These are phyloP conservation scores for Drosophila pullipes DNA, from an alignment of 2,888 invertebrate species.

Conservation along the genomic window DNA sequence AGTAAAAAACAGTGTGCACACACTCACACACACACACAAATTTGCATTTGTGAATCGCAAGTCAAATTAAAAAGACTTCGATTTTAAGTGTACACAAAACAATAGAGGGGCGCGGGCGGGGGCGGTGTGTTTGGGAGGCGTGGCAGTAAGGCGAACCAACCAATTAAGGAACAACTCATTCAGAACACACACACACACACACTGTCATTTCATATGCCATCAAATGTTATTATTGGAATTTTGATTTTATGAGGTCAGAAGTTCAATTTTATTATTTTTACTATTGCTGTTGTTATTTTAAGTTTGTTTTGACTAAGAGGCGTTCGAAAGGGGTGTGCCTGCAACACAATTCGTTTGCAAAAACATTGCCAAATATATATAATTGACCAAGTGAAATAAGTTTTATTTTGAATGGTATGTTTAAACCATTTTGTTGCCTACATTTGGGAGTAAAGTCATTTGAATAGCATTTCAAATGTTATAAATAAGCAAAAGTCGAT, in stretches of 20 bases:
- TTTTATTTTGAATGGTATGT: neutral
- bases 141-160: neutral
- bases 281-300: slow-evolving; percentile 20
- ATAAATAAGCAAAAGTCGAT: neutral
- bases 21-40: neutral
- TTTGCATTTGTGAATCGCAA: slow-evolving; percentile 47
- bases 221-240: slow-evolving; percentile 26
- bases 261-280: slow-evolving; percentile 21
- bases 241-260: slow-evolving; percentile 26
- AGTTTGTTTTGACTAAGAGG: slow-evolving; percentile 15
- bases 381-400: neutral
- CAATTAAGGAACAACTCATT: slow-evolving; percentile 34
- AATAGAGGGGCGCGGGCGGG: fast-evolving
- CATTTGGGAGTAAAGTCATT: slow-evolving; percentile 7
- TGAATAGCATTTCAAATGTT: neutral
- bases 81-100: slow-evolving; percentile 54
- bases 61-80: slow-evolving; percentile 65
- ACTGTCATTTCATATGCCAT: slow-evolving; percentile 43
- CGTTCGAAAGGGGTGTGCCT: slow-evolving; percentile 10
- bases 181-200: slow-evolving; percentile 20
- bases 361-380: neutral
- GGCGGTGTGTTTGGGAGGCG: neutral
- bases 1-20: slow-evolving; percentile 43
- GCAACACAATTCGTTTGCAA: slow-evolving; percentile 6
- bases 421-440: slow-evolving; percentile 6